Evolutionary conservation across 2,888 invertebrate genomes (phyloP), one percentile per base, ranked within the genome.

Genomic region (Podotricha telesiphe): DNA sequence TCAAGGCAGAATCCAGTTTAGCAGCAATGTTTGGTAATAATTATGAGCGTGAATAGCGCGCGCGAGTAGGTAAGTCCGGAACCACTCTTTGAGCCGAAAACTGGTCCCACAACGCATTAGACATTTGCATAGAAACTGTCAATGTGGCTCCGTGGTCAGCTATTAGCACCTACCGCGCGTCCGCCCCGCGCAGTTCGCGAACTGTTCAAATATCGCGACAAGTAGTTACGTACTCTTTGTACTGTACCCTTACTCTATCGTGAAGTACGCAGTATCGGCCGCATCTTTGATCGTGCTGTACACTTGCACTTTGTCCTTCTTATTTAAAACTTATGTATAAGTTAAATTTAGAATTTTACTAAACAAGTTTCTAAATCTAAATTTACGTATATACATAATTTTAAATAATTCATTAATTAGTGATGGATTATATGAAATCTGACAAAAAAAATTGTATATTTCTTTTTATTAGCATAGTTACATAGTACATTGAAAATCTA

Each of bases 71-170:
- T 83, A 83, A 86, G 90, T 86, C 91, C 91, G 91, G 92, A 91
- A 91, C 89, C 86, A 81, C 86, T 84, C 80, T 72, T 78, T 79
- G 83, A 84, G 83, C 83, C 86, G 82, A 88, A 85, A 92, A 93
- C 92, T 90, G 89, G 93, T 91, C 90, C 84, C 83, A 84, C 84
- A 84, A 86, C 89, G 90, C 87, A 88, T 86, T 85, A 84, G 11
- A 84, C 86, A 93, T 93, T 93, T 92, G 92, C 93, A 92, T 93
- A 93, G 92, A 91, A 91, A 92, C 91, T 91, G 92, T 90, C 91
- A 88, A 85, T 80, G 84, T 83, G 86, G 89, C 87, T 85, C 86
- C 86, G 86, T 80, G 82, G 77, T 80, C 83, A 82, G 76, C 85
- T 82, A 89, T 91, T 91, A 91, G 87, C 91, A 88, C 90, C 89